Conservation (phyloP, 1,140 invertebrate species). For the Drosophila paulistorum region DNA sequence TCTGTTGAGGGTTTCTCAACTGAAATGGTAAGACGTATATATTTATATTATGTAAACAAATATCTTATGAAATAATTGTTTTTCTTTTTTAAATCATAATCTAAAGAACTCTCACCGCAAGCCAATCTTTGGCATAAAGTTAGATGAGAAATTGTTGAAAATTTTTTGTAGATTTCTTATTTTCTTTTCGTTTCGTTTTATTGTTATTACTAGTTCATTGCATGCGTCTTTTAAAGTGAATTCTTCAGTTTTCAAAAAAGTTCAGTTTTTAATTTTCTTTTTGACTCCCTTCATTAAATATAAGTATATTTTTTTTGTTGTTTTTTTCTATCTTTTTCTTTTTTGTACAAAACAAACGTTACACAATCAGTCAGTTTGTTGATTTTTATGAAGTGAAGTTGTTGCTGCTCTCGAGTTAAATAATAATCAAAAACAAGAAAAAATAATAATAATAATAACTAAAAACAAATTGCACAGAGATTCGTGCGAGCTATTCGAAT, state of each 20-base stretch:
- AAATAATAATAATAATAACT: constrained; percentile 48
- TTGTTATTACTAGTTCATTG: constrained; percentile 61
- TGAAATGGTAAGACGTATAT: constrained; percentile 35
- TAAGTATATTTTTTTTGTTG: constrained; percentile 24
- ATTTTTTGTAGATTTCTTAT: neutral
- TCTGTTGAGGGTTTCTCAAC: constrained; percentile 49
- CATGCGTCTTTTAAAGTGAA: constrained; percentile 57
- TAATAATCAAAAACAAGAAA: constrained; percentile 45
- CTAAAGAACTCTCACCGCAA: constrained; percentile 11
- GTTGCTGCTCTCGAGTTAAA: constrained; percentile 52
- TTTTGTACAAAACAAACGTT: constrained; percentile 75
- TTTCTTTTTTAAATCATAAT: neutral
- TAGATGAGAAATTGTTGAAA: constrained; percentile 15
- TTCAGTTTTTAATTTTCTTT: constrained; percentile 23
- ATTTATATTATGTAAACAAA: neutral
- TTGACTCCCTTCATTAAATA: constrained; percentile 6
- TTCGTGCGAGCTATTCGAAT: constrained; percentile 61
- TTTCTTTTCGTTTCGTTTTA: neutral
- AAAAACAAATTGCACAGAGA: constrained; percentile 53
- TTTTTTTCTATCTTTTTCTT: constrained; percentile 36
- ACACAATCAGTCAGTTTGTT: constrained; percentile 72
- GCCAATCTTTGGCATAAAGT: constrained; percentile 1
- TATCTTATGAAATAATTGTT: neutral
- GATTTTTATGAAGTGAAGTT: constrained; percentile 11
- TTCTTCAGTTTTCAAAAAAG: constrained; percentile 49